Conservation (phyloP, 2,888 invertebrate species). For the Charanyca ferruginea region DNA sequence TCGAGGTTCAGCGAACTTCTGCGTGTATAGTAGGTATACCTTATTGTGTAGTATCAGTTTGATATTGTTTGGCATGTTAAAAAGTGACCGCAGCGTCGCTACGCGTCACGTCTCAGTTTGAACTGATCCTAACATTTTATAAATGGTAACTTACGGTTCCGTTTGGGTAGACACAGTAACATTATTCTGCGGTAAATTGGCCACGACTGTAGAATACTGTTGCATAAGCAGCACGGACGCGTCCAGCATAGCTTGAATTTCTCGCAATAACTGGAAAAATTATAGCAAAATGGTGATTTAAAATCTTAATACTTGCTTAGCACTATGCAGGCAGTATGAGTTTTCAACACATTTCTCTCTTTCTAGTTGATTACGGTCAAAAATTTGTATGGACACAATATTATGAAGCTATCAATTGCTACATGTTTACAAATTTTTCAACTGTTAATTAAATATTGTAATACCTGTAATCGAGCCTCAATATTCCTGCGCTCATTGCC, state of each 20-base stretch:
- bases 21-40: too few relatives aligned
- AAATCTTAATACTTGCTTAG: too few relatives aligned
- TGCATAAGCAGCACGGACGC: conserved; percentile 98
- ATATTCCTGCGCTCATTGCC: conserved; percentile 96
- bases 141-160: conserved; percentile 74
- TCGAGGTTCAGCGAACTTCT: too few relatives aligned
- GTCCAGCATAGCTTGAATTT: conserved; percentile 97
- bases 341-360: too few relatives aligned
- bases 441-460: background rate
- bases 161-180: conserved; percentile 85
- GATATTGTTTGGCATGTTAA: too few relatives aligned
- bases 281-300: background rate
- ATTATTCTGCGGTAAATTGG: conserved; percentile 88
- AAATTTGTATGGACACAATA: too few relatives aligned
- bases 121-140: background rate
- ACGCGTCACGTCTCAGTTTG: too few relatives aligned
- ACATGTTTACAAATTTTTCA: background rate
- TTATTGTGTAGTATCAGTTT: too few relatives aligned
- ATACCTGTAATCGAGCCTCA: conserved; percentile 96
- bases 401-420: background rate
- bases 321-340: too few relatives aligned
- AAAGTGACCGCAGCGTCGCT: too few relatives aligned
- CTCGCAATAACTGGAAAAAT: conserved; percentile 93
- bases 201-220: conserved; percentile 95
- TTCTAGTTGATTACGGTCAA: too few relatives aligned